Evolutionary conservation across 2,797 vertebrate genomes (phyloP).

Genomic region (Psittacula derbiana): DNA sequence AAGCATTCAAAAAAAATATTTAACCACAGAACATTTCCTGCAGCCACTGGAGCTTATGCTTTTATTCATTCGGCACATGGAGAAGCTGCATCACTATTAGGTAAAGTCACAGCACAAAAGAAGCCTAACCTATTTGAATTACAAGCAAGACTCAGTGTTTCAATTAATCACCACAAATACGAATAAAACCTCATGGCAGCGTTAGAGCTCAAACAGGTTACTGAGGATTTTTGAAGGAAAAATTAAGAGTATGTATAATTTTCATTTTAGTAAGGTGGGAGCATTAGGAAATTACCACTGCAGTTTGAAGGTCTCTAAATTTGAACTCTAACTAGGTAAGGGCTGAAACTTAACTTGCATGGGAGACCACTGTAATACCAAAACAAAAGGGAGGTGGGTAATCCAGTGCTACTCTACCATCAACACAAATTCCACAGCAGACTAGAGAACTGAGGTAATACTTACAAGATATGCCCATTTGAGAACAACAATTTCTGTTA

Average conservation of each 20-base stretch:
- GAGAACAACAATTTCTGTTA: not conserved
- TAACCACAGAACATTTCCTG: constrained; percentile 4
- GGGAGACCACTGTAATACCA: not conserved
- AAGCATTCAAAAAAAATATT: not conserved
- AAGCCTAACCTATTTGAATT: not conserved
- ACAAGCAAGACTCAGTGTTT: not conserved
- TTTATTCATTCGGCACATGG: not conserved
- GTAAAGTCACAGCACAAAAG: not conserved
- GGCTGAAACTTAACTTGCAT: not conserved
- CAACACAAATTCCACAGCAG: not conserved
- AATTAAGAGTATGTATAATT: not conserved
- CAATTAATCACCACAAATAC: not conserved
- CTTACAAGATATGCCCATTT: not conserved
- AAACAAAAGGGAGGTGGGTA: not conserved
- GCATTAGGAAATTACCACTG: not conserved
- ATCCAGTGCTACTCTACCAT: not conserved
- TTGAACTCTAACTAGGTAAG: not conserved
- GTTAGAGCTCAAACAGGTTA: not conserved
- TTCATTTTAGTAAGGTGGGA: not conserved
- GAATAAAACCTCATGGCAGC: not conserved
- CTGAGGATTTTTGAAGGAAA: not conserved
- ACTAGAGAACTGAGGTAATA: not conserved
- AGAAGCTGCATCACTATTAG: not conserved
- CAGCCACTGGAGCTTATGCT: not conserved
- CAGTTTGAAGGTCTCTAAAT: not conserved